Evolutionary conservation across 2,113 vertebrate species (phyloP).

Genomic region (Alethe castanea): DNA sequence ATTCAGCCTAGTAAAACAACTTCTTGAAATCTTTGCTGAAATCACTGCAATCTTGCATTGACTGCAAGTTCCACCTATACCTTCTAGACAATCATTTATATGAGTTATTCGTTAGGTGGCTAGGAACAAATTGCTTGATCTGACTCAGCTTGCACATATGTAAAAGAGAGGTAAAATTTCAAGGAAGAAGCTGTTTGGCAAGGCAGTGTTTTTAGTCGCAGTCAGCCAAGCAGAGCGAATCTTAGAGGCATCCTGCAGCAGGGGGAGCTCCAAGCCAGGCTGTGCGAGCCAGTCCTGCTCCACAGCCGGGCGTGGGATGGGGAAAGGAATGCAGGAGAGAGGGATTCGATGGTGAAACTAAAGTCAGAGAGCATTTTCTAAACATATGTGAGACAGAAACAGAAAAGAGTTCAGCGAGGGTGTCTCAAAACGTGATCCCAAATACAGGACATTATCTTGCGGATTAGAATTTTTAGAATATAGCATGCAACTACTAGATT

Average conservation of each 20-base stretch:
- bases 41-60: neutral
- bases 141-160: neutral
- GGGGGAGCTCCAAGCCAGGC: slow-evolving; percentile 60
- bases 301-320: accelerated
- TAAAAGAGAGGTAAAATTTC: neutral
- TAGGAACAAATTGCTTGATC: neutral
- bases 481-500: neutral
- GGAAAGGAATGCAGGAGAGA: neutral
- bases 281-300: neutral
- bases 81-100: neutral
- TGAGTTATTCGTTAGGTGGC: accelerated
- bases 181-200: neutral
- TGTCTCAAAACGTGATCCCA: neutral
- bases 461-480: neutral
- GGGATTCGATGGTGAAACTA: neutral
- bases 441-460: neutral
- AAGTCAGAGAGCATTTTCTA: neutral
- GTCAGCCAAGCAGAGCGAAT: neutral
- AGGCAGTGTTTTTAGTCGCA: accelerated
- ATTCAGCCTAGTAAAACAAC: neutral
- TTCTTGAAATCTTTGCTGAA: neutral
- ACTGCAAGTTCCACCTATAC: neutral
- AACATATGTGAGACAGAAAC: neutral
- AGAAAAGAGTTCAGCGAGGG: neutral
- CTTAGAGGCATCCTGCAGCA: neutral